These are phyloP conservation scores for Grallaria varia DNA, from an alignment of 2,113 vertebrate species.

Conservation along the genomic window DNA sequence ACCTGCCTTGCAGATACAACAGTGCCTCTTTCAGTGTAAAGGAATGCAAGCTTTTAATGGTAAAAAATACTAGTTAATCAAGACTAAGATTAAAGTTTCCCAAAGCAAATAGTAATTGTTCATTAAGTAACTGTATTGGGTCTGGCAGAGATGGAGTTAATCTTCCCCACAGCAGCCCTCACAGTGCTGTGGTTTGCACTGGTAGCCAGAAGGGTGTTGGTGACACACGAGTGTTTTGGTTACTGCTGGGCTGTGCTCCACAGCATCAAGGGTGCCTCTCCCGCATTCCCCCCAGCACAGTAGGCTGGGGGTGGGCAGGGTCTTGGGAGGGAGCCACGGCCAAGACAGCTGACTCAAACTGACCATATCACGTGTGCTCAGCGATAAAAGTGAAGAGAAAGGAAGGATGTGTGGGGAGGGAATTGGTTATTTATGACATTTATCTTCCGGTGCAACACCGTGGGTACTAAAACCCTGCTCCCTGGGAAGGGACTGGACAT, in stretches of 20 bases:
- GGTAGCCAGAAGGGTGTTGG: background rate
- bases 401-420: background rate
- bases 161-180: background rate
- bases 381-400: background rate
- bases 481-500: background rate
- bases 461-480: background rate
- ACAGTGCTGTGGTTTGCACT: background rate
- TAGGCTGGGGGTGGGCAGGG: background rate
- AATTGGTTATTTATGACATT: background rate
- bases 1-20: background rate
- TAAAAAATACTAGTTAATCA: background rate
- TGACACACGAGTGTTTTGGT: background rate
- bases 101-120: background rate
- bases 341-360: background rate
- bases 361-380: background rate
- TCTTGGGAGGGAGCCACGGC: background rate
- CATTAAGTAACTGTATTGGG: background rate
- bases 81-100: background rate
- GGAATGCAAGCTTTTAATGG: background rate
- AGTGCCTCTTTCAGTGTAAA: background rate
- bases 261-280: background rate
- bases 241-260: background rate
- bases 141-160: background rate
- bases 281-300: no score
- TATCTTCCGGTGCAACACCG: background rate